phyloP scores from a whole-genome alignment of 2,797 vertebrate species.

The Psittacula derbiana region DNA sequence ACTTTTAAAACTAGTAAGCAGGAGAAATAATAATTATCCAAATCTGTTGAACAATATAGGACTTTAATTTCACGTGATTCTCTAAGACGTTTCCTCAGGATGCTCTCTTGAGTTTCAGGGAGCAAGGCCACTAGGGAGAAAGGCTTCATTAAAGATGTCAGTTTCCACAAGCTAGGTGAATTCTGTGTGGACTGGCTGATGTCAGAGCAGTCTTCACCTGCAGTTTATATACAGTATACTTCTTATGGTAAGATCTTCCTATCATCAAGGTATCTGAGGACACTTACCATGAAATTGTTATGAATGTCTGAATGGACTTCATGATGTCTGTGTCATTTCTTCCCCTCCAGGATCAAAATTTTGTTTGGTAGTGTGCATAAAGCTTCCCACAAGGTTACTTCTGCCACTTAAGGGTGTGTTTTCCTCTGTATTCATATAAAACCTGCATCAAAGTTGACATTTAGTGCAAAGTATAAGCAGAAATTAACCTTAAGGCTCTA shows the following conservation, averaged over 20 bases:
- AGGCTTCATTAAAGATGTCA: background rate
- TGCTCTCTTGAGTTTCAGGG: background rate
- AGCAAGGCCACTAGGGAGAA: rapidly evolving
- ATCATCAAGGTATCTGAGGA: background rate
- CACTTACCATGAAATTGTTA: background rate
- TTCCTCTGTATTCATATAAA: background rate
- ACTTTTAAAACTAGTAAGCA: background rate
- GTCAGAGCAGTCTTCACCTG: background rate
- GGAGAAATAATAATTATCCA: background rate
- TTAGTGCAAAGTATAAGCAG: background rate
- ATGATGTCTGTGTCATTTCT: background rate
- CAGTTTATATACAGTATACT: background rate
- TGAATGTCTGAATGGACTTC: background rate
- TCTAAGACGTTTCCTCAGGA: background rate
- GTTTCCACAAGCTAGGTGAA: background rate
- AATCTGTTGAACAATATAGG: rapidly evolving
- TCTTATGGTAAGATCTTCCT: background rate
- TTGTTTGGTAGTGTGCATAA: background rate
- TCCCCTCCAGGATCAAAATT: background rate
- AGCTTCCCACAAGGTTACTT: background rate
- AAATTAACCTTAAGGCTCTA: slow-evolving; percentile 56
- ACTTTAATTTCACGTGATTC: background rate
- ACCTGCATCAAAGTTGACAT: slow-evolving; percentile 22
- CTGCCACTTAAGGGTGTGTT: background rate
- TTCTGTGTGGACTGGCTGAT: background rate